Evolutionary conservation across 1,140 invertebrate genomes (phyloP).

Genomic region (Drosophila tristis): DNA sequence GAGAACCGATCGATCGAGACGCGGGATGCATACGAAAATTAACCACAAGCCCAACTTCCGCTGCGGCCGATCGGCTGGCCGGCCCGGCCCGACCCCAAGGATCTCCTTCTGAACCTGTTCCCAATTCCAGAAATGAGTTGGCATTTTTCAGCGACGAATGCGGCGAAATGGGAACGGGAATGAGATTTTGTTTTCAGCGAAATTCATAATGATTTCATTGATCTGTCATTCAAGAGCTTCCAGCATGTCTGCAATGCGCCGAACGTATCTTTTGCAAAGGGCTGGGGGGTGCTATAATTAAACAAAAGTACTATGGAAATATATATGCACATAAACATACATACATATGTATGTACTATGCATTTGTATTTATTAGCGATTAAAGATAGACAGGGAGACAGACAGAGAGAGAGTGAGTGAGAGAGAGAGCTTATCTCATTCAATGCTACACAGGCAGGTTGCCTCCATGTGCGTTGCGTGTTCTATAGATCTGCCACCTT

Average conservation of each 20-base stretch:
- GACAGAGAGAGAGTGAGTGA: no score
- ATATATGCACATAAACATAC: neutral
- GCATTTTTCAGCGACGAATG: slow-evolving; percentile 32
- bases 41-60: slow-evolving; percentile 75
- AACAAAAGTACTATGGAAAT: slow-evolving; percentile 8
- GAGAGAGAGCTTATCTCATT: no score
- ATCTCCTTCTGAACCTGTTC: slow-evolving; percentile 42
- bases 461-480: no score
- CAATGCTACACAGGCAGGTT: no score
- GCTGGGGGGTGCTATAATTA: slow-evolving; percentile 4
- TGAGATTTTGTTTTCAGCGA: slow-evolving; percentile 39
- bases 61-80: slow-evolving; percentile 44
- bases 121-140: slow-evolving; percentile 44
- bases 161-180: neutral
- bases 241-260: slow-evolving; percentile 62
- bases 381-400: no score
- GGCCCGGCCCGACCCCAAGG: no score
- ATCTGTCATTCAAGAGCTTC: slow-evolving; percentile 78
- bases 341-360: no score
- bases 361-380: no score
- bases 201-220: slow-evolving; percentile 78
- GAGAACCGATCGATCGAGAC: slow-evolving; percentile 26
- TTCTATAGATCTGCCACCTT: no score
- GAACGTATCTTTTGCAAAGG: slow-evolving; percentile 23
- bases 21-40: slow-evolving; percentile 59